phyloP scores from a whole-genome alignment of 2,888 invertebrate species.

The Criorhina ranunculi region DNA sequence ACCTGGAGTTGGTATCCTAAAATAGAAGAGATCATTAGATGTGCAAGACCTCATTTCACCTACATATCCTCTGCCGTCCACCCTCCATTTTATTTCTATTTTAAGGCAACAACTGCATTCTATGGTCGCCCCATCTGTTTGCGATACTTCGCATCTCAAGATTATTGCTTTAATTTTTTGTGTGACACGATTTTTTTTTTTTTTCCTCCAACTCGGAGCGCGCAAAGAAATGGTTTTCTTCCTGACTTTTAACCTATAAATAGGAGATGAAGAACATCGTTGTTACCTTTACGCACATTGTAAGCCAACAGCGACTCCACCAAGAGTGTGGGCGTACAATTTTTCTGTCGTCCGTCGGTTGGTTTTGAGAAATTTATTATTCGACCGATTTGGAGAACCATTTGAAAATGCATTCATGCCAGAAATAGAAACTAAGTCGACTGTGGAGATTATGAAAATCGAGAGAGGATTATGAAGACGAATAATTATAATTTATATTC shows the following conservation, averaged over 20 bases:
- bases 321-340: slow-evolving; percentile 27
- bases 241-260: slow-evolving; percentile 51
- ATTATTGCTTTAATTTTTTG: slow-evolving; percentile 66
- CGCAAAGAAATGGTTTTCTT: slow-evolving; percentile 17
- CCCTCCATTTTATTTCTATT: slow-evolving; percentile 47
- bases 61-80: slow-evolving; percentile 31
- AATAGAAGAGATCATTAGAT: slow-evolving; percentile 51
- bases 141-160: slow-evolving; percentile 61
- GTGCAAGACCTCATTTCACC: slow-evolving; percentile 53
- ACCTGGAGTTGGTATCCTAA: slow-evolving; percentile 50
- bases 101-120: slow-evolving; percentile 48
- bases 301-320: slow-evolving; percentile 32
- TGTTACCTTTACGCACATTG: slow-evolving; percentile 59
- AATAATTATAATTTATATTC: slow-evolving; percentile 59
- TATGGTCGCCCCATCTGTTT: slow-evolving; percentile 49
- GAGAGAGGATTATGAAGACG: slow-evolving; percentile 55
- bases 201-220: not conserved
- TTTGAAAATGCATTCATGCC: slow-evolving; percentile 75
- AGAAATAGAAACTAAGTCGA: slow-evolving; percentile 73
- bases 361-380: slow-evolving; percentile 53
- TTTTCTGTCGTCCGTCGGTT: slow-evolving; percentile 22
- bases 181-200: slow-evolving; percentile 65
- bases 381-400: slow-evolving; percentile 67
- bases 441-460: slow-evolving; percentile 69
- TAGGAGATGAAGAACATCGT: slow-evolving; percentile 34